Percentiles rank a stretch among this genome's conserved stretches.
These are phyloP conservation scores for Plebejus anna DNA, from an alignment of 2,888 invertebrate species.

Conservation along the genomic window DNA sequence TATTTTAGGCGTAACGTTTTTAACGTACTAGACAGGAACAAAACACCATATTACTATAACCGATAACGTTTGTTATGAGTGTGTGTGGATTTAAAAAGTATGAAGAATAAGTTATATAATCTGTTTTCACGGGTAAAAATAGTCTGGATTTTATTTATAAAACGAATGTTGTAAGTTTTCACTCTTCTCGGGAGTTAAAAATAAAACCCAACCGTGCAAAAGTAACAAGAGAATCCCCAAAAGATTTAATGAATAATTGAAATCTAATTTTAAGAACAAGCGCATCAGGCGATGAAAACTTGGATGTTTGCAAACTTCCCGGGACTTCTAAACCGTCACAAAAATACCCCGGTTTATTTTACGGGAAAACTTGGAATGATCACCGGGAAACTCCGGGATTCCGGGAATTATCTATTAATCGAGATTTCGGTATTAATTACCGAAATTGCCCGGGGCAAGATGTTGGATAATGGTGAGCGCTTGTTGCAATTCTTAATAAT, in stretches of 20 bases:
- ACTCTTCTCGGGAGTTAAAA: background rate
- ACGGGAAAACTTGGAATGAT: slow-evolving; percentile 21
- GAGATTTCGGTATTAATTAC: slow-evolving; percentile 38
- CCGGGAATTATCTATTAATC: slow-evolving; percentile 39
- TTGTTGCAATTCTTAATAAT: background rate
- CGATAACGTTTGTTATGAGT: too few species aligned
- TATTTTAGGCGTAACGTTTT: too few species aligned
- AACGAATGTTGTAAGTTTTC: background rate
- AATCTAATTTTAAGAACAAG: slow-evolving; percentile 10
- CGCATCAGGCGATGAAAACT: slow-evolving; percentile 8
- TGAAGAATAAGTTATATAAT: too few species aligned
- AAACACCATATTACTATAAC: too few species aligned
- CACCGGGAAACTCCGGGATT: slow-evolving; percentile 27
- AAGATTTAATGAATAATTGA: slow-evolving; percentile 21
- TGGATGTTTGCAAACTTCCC: slow-evolving; percentile 6
- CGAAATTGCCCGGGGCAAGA: slow-evolving; percentile 32
- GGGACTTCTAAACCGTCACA: slow-evolving; percentile 9
- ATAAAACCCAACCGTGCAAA: background rate
- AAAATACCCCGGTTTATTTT: slow-evolving; percentile 18
- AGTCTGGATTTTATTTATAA: background rate
- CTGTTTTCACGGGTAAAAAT: too few species aligned
- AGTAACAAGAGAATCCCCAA: background rate
- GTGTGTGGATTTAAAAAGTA: too few species aligned
- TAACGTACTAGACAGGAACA: too few species aligned
- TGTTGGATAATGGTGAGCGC: slow-evolving; percentile 24